phyloP scores from a whole-genome alignment of 92 coral and sea anemone genomes.

The Palythoa caribaeorum region DNA sequence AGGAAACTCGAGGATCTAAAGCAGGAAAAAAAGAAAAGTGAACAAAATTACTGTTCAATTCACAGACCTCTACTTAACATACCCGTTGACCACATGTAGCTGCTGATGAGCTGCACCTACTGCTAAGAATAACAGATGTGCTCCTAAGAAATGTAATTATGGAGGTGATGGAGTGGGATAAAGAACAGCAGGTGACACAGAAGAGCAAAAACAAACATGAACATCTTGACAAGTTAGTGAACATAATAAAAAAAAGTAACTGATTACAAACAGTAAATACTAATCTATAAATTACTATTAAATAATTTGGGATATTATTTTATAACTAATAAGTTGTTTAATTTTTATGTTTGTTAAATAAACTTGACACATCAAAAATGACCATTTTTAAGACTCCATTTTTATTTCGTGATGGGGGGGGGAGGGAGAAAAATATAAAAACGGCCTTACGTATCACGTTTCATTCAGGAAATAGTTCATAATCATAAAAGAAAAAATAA shows the following conservation, averaged over 20 bases:
- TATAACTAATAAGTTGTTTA: not conserved
- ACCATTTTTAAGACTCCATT: not conserved
- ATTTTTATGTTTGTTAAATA: not conserved
- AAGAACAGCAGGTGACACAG: not conserved
- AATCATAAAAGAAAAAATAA: too few relatives aligned
- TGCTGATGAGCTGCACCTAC: conserved; percentile 58
- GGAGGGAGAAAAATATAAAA: too few relatives aligned
- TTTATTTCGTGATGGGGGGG: too few relatives aligned
- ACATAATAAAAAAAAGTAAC: not conserved
- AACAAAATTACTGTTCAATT: not conserved
- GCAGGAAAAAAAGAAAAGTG: not conserved
- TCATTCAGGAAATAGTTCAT: too few relatives aligned
- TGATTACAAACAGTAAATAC: not conserved
- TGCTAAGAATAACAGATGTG: conserved; percentile 37
- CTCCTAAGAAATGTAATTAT: conserved; percentile 22
- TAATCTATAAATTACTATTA: not conserved
- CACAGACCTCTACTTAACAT: not conserved
- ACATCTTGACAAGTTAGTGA: not conserved
- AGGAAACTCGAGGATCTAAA: too few relatives aligned
- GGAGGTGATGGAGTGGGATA: conserved; percentile 56
- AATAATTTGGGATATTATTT: not conserved
- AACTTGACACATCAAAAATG: not conserved
- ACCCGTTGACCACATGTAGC: conserved; percentile 30
- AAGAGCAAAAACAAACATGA: not conserved
- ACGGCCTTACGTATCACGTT: too few relatives aligned